Percentiles rank a stretch among this genome's conserved stretches.
Evolutionary conservation across 2,888 invertebrate species (phyloP).

Genomic region (Scelioninae gen. 2): DNA sequence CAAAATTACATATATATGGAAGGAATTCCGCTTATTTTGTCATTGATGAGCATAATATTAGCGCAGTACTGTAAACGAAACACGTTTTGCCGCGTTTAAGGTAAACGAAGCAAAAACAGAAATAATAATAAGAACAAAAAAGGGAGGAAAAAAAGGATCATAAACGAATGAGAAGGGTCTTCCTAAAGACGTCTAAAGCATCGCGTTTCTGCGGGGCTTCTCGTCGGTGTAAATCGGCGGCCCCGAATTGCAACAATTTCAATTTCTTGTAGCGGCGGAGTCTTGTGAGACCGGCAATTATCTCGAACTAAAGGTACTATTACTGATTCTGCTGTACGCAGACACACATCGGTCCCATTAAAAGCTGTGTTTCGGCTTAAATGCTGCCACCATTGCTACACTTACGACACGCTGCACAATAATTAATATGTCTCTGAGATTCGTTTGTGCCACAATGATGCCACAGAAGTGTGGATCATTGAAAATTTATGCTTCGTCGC

Average conservation of each 20-base stretch:
- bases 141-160: conserved; percentile 39
- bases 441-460: conserved; percentile 46
- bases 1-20: conserved; percentile 29
- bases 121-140: conserved; percentile 7
- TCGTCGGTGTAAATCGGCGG: conserved; percentile 58
- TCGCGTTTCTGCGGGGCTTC: conserved; percentile 54
- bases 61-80: conserved; percentile 47
- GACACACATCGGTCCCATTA: conserved; percentile 66
- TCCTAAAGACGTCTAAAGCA: conserved; percentile 50
- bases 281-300: conserved; percentile 67
- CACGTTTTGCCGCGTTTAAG: conserved; percentile 57
- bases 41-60: conserved; percentile 53
- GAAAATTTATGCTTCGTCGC: conserved; percentile 25
- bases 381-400: conserved; percentile 62
- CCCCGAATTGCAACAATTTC: conserved; percentile 62
- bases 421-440: conserved; percentile 66
- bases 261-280: conserved; percentile 61
- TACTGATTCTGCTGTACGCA: conserved; percentile 65
- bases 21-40: conserved; percentile 37
- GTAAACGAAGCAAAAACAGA: conserved; percentile 29
- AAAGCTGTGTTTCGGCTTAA: conserved; percentile 61
- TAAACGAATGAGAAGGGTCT: conserved; percentile 54
- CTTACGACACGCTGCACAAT: conserved; percentile 66
- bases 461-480: conserved; percentile 30
- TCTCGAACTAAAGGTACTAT: conserved; percentile 68